Evolutionary conservation across 92 coral and sea anemone genomes (phyloP).

Genomic region (Palythoa caribaeorum): DNA sequence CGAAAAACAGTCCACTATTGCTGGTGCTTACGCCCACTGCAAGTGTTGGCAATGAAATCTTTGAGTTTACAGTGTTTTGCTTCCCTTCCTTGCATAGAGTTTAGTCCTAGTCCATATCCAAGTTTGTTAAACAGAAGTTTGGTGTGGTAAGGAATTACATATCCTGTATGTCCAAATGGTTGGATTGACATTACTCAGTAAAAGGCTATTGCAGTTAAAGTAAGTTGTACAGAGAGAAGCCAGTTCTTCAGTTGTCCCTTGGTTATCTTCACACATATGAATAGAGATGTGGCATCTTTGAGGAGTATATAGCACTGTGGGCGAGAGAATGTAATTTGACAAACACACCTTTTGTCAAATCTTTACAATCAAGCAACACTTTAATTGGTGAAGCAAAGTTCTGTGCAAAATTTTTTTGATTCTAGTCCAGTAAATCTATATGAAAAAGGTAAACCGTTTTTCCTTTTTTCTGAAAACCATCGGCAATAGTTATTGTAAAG

Average conservation of each 20-base stretch:
- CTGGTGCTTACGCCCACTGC: slow-evolving; percentile 55
- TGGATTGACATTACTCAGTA: slow-evolving; percentile 63
- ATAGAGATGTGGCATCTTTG: slow-evolving; percentile 55
- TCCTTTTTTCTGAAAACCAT: slow-evolving; percentile 48
- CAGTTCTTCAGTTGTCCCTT: slow-evolving; percentile 56
- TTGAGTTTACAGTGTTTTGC: slow-evolving; percentile 72
- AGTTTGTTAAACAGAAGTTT: slow-evolving; percentile 45
- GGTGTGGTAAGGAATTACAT: slow-evolving; percentile 63
- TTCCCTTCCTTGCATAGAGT: slow-evolving; percentile 34
- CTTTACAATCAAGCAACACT: slow-evolving; percentile 43
- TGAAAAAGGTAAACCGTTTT: slow-evolving; percentile 15
- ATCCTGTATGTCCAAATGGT: slow-evolving; percentile 65
- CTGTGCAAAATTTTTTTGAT: slow-evolving; percentile 45
- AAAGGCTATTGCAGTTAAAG: slow-evolving; percentile 58
- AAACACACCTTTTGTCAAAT: slow-evolving; percentile 43
- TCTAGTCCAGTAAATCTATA: slow-evolving; percentile 55
- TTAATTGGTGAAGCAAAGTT: slow-evolving; percentile 52
- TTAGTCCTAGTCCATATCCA: slow-evolving; percentile 66
- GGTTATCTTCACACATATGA: slow-evolving; percentile 50
- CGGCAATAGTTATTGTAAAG: slow-evolving; percentile 37
- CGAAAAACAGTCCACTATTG: slow-evolving; percentile 72
- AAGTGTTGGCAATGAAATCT: slow-evolving; percentile 45
- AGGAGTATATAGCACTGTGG: slow-evolving; percentile 32
- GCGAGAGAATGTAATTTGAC: slow-evolving; percentile 41
- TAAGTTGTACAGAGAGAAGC: slow-evolving; percentile 58